Percentiles rank a stretch among this genome's conserved stretches.
phyloP scores from a whole-genome alignment of 2,888 invertebrate genomes.

The Drosophila peninsularis region DNA sequence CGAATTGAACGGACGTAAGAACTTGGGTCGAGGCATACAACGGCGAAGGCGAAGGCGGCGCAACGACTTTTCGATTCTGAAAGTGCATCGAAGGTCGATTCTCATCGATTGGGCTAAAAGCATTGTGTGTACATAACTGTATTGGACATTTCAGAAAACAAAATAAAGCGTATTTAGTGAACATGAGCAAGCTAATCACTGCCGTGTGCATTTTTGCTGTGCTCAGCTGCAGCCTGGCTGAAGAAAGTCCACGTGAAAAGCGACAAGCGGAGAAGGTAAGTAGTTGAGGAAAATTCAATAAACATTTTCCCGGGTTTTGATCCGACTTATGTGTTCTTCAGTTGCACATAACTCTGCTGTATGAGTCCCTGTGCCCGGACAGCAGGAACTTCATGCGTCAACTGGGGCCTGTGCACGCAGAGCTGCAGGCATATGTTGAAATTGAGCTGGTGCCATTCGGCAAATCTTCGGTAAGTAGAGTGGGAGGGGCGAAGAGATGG shows the following conservation, averaged over 20 bases:
- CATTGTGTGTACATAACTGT: constrained; percentile 5
- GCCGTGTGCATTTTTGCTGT: constrained; percentile 29
- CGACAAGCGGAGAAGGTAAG: constrained; percentile 53
- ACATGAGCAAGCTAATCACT: constrained; percentile 44
- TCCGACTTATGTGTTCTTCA: constrained; percentile 27
- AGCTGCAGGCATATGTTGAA: constrained; percentile 85
- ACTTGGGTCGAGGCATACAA: constrained; percentile 42
- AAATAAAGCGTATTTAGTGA: not conserved
- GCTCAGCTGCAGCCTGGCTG: constrained; percentile 41
- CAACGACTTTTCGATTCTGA: constrained; percentile 27
- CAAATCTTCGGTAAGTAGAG: constrained; percentile 86
- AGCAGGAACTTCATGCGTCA: constrained; percentile 86
- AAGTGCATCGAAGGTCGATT: constrained; percentile 56
- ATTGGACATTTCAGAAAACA: not conserved
- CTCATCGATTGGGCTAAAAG: constrained; percentile 55
- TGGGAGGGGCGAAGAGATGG: not conserved
- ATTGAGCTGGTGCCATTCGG: constrained; percentile 88
- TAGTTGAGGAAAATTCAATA: not conserved
- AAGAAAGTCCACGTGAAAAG: constrained; percentile 34
- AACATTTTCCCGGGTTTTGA: not conserved
- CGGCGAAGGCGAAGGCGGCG: constrained; percentile 15
- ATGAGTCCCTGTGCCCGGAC: constrained; percentile 88
- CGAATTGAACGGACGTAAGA: constrained; percentile 67
- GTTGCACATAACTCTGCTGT: constrained; percentile 86
- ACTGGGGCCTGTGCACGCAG: constrained; percentile 85